These are phyloP conservation scores for Conus betulinus DNA, from an alignment of 1,140 invertebrate species.

Conservation along the genomic window DNA sequence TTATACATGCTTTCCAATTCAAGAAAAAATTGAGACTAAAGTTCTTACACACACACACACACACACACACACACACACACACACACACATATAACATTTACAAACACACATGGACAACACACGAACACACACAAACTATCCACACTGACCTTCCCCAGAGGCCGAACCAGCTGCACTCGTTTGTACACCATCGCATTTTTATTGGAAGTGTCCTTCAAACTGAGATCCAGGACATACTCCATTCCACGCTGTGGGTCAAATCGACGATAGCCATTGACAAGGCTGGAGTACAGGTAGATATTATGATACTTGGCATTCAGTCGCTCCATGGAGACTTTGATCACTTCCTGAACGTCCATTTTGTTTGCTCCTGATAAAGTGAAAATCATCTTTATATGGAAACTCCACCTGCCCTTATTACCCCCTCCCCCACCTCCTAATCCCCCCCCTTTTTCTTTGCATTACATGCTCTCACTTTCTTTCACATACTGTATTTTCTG, in stretches of 20 bases:
- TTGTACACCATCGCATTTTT: conserved; percentile 62
- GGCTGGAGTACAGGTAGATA: conserved; percentile 66
- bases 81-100: too few species aligned
- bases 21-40: too few species aligned
- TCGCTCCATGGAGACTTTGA: conserved; percentile 79
- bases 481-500: too few species aligned
- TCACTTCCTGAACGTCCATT: conserved; percentile 82
- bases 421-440: too few species aligned
- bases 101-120: not conserved
- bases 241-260: conserved; percentile 91
- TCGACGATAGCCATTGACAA: conserved; percentile 88
- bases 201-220: conserved; percentile 72
- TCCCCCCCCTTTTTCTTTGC: too few species aligned
- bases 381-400: too few species aligned
- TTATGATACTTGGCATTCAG: conserved; percentile 79
- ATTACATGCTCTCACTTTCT: too few species aligned
- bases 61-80: too few species aligned
- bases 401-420: too few species aligned
- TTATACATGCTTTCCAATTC: too few species aligned
- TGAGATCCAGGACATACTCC: conserved; percentile 90
- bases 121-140: not conserved
- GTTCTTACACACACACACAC: too few species aligned
- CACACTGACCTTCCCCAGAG: conserved; percentile 82
- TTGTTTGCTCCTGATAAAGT: conserved; percentile 77
- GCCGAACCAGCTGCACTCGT: conserved; percentile 78